These are phyloP conservation scores for Drosophila subsilvestris DNA, from an alignment of 2,888 invertebrate species.

Conservation along the genomic window DNA sequence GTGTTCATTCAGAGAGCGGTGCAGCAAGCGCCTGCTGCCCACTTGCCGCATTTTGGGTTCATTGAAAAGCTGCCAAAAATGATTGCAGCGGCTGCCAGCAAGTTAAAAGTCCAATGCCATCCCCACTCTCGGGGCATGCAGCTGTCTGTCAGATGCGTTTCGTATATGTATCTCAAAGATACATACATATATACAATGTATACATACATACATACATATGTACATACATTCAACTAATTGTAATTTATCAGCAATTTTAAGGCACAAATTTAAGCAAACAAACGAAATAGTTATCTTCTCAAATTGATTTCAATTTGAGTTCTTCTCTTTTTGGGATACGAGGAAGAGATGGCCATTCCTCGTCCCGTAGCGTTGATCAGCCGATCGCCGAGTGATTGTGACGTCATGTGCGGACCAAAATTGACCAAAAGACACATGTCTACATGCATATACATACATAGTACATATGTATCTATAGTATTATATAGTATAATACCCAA, in stretches of 20 bases:
- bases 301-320: constrained; percentile 44
- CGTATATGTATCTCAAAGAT: constrained; percentile 17
- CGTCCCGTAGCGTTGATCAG: constrained; percentile 55
- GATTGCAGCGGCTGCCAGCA: constrained; percentile 32
- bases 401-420: constrained; percentile 59
- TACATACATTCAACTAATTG: constrained; percentile 53
- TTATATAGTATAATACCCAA: constrained; percentile 3
- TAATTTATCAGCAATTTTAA: constrained; percentile 67
- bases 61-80: constrained; percentile 71
- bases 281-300: constrained; percentile 45
- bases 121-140: constrained; percentile 24
- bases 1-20: constrained; percentile 12
- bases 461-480: constrained; percentile 27
- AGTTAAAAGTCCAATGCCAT: constrained; percentile 72
- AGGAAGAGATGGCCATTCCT: constrained; percentile 24
- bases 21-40: not conserved
- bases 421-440: constrained; percentile 28
- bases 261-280: constrained; percentile 46
- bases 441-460: constrained; percentile 17
- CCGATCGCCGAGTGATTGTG: constrained; percentile 70
- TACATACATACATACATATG: constrained; percentile 33
- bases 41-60: constrained; percentile 49
- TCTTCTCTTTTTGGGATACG: constrained; percentile 16
- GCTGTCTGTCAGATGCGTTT: constrained; percentile 42
- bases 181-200: constrained; percentile 15